These are phyloP conservation scores for western clawed frog (Xenopus tropicalis) DNA, from an alignment of 2,113 vertebrate species.

Conservation along the genomic window DNA sequence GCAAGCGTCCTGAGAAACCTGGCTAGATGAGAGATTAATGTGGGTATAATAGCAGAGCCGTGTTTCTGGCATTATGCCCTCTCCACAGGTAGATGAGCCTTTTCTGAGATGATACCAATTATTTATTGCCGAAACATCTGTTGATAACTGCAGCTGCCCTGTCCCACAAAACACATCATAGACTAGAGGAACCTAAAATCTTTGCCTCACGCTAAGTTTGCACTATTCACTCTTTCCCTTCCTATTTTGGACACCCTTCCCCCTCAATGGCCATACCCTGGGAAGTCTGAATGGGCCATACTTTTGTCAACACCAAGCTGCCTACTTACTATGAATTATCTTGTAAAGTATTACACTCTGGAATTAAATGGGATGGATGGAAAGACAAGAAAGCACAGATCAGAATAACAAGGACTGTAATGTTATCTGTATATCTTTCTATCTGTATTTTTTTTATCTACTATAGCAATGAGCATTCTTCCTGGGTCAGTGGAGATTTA, in stretches of 20 bases:
- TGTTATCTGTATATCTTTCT: conserved; percentile 74
- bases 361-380: conserved; percentile 59
- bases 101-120: conserved; percentile 75
- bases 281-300: conserved; percentile 61
- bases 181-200: conserved; percentile 63
- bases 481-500: too few species aligned
- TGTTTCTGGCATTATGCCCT: conserved; percentile 64
- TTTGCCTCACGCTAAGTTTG: conserved; percentile 63
- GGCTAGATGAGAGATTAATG: conserved; percentile 75
- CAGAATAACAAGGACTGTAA: conserved; percentile 50
- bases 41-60: conserved; percentile 62
- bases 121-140: conserved; percentile 81
- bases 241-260: conserved; percentile 43
- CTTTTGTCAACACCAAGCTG: conserved; percentile 64
- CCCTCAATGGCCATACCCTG: conserved; percentile 55
- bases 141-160: conserved; percentile 77
- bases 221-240: conserved; percentile 60
- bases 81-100: conserved; percentile 72
- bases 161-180: conserved; percentile 66
- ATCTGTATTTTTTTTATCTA: conserved; percentile 52
- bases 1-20: conserved; percentile 64
- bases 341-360: conserved; percentile 63
- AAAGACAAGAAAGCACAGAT: conserved; percentile 29
- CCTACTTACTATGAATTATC: conserved; percentile 72
- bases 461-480: too few species aligned